These are phyloP conservation scores for Blastobasis lacticolella DNA, from an alignment of 2,888 invertebrate species.

Conservation along the genomic window DNA sequence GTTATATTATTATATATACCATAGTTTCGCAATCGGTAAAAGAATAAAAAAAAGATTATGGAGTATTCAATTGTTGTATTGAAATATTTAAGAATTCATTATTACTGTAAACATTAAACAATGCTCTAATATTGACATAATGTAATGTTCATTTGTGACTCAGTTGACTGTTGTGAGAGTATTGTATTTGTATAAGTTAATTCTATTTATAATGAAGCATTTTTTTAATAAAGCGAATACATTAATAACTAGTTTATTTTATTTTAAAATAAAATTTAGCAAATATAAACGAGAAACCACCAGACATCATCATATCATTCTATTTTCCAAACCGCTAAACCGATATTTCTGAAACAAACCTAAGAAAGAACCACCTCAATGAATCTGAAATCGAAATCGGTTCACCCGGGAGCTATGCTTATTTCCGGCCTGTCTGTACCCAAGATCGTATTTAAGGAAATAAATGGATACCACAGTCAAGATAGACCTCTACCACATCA, in stretches of 20 bases:
- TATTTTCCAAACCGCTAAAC: no score
- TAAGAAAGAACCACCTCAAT: no score
- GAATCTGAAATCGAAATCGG: no score
- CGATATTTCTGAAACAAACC: no score
- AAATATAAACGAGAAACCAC: no score
- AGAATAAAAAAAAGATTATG: slow-evolving; percentile 4
- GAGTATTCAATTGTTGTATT: slow-evolving; percentile 19
- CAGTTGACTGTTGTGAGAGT: slow-evolving; percentile 47
- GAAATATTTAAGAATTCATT: not conserved
- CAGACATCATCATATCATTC: no score
- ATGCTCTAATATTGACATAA: slow-evolving; percentile 8
- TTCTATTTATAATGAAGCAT: slow-evolving; percentile 68
- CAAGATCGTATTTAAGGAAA: no score
- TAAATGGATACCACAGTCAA: no score
- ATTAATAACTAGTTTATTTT: slow-evolving; percentile 18
- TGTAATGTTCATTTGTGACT: slow-evolving; percentile 12
- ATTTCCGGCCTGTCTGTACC: no score
- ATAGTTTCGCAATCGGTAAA: slow-evolving; percentile 29
- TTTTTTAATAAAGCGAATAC: slow-evolving; percentile 59
- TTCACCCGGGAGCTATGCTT: no score
- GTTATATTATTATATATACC: not conserved
- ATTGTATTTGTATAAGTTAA: slow-evolving; percentile 47
- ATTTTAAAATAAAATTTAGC: not conserved
- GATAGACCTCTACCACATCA: no score
- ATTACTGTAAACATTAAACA: not conserved